phyloP scores from a whole-genome alignment of 1,140 invertebrate genomes.

The Drosophila subpulchrella region DNA sequence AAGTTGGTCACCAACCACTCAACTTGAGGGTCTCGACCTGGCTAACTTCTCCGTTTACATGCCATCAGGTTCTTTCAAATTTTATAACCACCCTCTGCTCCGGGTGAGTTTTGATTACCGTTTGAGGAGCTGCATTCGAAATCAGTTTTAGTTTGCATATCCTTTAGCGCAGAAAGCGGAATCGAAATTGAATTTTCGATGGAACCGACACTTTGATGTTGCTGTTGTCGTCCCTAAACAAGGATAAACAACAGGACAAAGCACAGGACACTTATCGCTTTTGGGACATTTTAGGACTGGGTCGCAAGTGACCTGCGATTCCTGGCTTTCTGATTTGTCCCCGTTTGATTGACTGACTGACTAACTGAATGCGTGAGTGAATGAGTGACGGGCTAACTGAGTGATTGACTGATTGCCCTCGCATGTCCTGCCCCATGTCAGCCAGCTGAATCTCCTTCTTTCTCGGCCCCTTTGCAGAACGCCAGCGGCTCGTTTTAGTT shows the following conservation, averaged over 20 bases:
- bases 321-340: constrained; percentile 43
- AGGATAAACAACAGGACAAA: constrained; percentile 47
- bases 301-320: constrained; percentile 15
- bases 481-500: constrained; percentile 29
- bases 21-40: constrained; percentile 12
- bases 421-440: constrained; percentile 25
- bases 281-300: constrained; percentile 37
- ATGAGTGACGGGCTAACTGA: constrained; percentile 41
- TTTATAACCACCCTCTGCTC: constrained; percentile 29
- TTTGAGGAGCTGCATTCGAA: constrained; percentile 72
- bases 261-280: constrained; percentile 52
- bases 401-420: constrained; percentile 68
- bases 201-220: constrained; percentile 66
- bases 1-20: constrained; percentile 31
- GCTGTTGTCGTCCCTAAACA: constrained; percentile 23
- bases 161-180: constrained; percentile 70
- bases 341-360: constrained; percentile 57
- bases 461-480: not conserved
- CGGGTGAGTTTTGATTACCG: constrained; percentile 44
- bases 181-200: constrained; percentile 70
- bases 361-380: constrained; percentile 34
- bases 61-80: constrained; percentile 56
- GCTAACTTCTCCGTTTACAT: constrained; percentile 64
- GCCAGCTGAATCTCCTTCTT: not conserved
- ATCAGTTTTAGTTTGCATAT: constrained; percentile 81